Evolutionary conservation across 2,113 vertebrate species (phyloP).

Genomic region (Ramphastos sulfuratus): DNA sequence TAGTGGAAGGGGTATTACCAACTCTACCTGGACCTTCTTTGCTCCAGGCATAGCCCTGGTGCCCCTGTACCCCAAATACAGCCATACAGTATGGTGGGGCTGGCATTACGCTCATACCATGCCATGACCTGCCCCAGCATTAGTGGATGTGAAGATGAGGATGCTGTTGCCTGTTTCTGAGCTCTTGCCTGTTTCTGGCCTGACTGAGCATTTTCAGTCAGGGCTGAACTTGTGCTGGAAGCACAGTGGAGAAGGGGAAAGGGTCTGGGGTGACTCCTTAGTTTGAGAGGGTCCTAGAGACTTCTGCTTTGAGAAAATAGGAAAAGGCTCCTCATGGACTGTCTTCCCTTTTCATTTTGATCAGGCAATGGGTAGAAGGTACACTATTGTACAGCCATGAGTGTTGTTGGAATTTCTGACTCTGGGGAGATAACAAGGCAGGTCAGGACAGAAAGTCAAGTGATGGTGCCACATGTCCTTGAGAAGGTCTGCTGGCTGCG

Average conservation of each 20-base stretch:
- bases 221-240: not conserved
- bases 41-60: not conserved
- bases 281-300: not conserved
- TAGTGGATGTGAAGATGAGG: not conserved
- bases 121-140: not conserved
- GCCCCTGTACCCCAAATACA: not conserved
- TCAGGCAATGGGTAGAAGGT: not conserved
- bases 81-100: not conserved
- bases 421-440: not conserved
- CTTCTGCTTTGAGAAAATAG: not conserved
- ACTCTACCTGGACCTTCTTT: not conserved
- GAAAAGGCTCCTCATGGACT: not conserved
- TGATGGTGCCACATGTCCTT: not conserved
- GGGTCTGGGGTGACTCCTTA: not conserved
- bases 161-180: not conserved
- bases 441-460: not conserved
- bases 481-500: not conserved
- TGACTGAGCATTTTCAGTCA: not conserved
- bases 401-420: not conserved
- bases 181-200: not conserved
- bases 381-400: not conserved
- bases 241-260: not conserved
- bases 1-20: not conserved
- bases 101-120: accelerated
- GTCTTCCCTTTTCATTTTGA: not conserved